These are phyloP conservation scores for Noctua janthina DNA, from an alignment of 2,888 invertebrate species.

Conservation along the genomic window DNA sequence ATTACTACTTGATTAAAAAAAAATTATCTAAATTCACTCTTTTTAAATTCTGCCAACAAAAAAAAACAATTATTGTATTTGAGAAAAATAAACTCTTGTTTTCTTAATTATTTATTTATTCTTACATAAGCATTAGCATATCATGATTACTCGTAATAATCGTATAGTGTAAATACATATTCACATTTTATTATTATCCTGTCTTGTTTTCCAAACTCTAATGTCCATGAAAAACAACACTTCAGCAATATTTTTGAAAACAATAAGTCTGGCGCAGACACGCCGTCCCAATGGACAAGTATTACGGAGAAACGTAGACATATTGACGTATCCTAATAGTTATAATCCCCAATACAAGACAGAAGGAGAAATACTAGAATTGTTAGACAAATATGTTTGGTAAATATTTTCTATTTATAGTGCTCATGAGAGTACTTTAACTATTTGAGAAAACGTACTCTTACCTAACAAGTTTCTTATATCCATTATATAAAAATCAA, in stretches of 20 bases:
- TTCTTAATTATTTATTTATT: not conserved
- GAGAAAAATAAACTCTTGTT: too few relatives aligned
- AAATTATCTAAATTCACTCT: too few relatives aligned
- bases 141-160: not conserved
- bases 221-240: slow-evolving; percentile 11
- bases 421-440: not conserved
- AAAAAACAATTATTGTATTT: too few relatives aligned
- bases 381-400: slow-evolving; percentile 5
- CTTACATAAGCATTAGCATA: not conserved
- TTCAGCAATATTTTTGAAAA: slow-evolving; percentile 38
- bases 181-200: not conserved
- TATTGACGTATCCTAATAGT: slow-evolving; percentile 69
- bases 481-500: not conserved
- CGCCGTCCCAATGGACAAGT: slow-evolving; percentile 51
- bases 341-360: slow-evolving; percentile 59
- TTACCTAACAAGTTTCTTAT: not conserved
- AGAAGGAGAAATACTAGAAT: slow-evolving; percentile 14
- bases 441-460: not conserved
- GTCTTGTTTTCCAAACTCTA: not conserved
- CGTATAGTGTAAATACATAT: not conserved
- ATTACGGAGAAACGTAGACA: slow-evolving; percentile 58
- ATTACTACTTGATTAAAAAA: too few relatives aligned
- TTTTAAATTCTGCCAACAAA: too few relatives aligned
- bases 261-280: slow-evolving; percentile 50
- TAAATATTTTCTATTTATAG: not conserved